Percentiles rank a stretch among this genome's conserved stretches.
These are phyloP conservation scores for Pseudochromis fuscus DNA, from an alignment of 2,797 vertebrate species.

Conservation along the genomic window DNA sequence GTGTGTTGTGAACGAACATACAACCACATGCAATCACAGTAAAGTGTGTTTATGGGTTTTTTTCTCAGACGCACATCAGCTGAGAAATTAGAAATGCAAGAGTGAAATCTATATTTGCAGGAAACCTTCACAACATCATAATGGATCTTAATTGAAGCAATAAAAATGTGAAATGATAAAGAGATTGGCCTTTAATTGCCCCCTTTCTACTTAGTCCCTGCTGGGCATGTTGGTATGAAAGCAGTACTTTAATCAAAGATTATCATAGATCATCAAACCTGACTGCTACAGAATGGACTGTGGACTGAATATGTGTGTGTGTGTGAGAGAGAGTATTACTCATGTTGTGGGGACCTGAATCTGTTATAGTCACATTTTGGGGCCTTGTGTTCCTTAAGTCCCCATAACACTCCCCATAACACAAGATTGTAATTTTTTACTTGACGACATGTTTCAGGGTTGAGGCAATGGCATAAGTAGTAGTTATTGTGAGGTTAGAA, in stretches of 20 bases:
- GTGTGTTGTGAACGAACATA: background rate
- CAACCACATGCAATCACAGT: background rate
- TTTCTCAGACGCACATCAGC: slow-evolving; percentile 23
- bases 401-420: no score
- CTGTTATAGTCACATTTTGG: no score
- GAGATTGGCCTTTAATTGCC: slow-evolving; percentile 65
- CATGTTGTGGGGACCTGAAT: no score
- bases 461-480: no score
- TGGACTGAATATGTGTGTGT: slow-evolving; percentile 20
- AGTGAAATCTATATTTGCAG: slow-evolving; percentile 58
- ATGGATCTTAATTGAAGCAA: slow-evolving; percentile 83
- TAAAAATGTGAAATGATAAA: slow-evolving; percentile 73
- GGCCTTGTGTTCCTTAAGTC: no score
- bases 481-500: no score
- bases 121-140: slow-evolving; percentile 68
- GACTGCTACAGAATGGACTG: slow-evolving; percentile 28
- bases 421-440: no score
- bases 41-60: background rate
- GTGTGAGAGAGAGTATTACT: no score
- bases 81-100: slow-evolving; percentile 42
- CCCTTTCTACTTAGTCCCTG: slow-evolving; percentile 46
- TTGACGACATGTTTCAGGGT: no score
- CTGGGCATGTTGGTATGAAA: slow-evolving; percentile 30
- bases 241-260: slow-evolving; percentile 63
- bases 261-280: slow-evolving; percentile 49